Percentiles rank a stretch among this genome's conserved stretches.
Evolutionary conservation across 2,888 invertebrate species (phyloP).

Genomic region (Spicauda simplicius): DNA sequence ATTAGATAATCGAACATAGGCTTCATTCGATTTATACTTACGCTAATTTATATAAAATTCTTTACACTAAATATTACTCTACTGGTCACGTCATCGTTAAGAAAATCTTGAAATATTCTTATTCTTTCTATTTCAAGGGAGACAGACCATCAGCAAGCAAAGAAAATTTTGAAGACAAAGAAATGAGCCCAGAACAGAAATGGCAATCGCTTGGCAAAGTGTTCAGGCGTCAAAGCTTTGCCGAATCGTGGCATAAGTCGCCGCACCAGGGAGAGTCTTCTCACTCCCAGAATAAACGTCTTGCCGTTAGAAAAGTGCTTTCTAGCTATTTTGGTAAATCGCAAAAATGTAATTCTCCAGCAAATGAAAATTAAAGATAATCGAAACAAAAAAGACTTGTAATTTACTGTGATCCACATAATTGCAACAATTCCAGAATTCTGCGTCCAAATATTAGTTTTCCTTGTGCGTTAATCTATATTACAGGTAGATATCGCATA

Average conservation of each 20-base stretch:
- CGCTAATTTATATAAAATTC: no score
- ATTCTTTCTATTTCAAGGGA: conserved; percentile 57
- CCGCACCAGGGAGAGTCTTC: conserved; percentile 65
- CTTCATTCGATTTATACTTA: no score
- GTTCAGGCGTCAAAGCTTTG: conserved; percentile 75
- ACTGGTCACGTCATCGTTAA: no score
- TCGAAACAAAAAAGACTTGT: no score
- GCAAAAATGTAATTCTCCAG: conserved; percentile 54
- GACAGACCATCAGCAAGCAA: conserved; percentile 68
- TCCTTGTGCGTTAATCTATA: no score
- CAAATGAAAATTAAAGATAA: conserved; percentile 57
- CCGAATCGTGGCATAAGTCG: conserved; percentile 67
- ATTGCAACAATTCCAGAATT: no score
- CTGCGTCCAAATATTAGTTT: no score
- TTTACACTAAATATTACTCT: no score
- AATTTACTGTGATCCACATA: no score
- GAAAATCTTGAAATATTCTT: neutral
- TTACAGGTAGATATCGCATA: no score
- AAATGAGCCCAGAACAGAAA: conserved; percentile 72
- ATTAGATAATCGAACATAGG: no score
- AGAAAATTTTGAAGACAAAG: conserved; percentile 68
- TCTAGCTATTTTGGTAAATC: conserved; percentile 76
- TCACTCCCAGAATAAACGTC: conserved; percentile 66
- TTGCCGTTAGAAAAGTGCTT: conserved; percentile 72
- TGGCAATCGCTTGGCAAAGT: conserved; percentile 81